phyloP scores from a whole-genome alignment of 2,797 vertebrate genomes.

The Enteromius argenteus region DNA sequence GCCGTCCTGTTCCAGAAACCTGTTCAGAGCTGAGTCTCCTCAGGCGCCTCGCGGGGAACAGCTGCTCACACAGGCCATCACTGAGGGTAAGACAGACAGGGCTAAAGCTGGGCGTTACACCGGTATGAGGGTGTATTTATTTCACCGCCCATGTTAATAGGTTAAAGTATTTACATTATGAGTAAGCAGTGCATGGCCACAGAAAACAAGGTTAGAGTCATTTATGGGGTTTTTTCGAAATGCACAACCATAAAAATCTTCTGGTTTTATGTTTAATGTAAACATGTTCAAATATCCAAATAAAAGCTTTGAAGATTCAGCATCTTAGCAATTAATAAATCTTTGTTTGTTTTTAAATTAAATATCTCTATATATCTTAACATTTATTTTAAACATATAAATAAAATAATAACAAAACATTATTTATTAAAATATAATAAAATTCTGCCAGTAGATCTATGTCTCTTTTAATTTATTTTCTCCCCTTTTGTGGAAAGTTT shows the following conservation, averaged over 20 bases:
- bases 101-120: neutral
- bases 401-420: neutral
- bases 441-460: neutral
- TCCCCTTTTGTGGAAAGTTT: no score
- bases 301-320: neutral
- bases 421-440: neutral
- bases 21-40: constrained; percentile 85
- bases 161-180: neutral
- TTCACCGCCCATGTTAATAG: neutral
- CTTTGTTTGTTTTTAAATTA: no score
- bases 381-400: no score
- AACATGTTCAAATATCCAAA: neutral
- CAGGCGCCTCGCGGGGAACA: constrained; percentile 83
- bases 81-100: constrained; percentile 79
- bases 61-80: constrained; percentile 83
- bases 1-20: constrained; percentile 74
- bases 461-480: neutral
- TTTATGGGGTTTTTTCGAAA: neutral
- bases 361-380: no score
- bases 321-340: neutral
- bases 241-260: neutral
- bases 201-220: neutral
- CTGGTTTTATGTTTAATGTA: neutral
- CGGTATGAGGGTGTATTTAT: neutral
- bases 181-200: constrained; percentile 5